Base-by-base conservation (phyloP, 2,888 invertebrate genomes). In the Petrophora chlorosata region DNA sequence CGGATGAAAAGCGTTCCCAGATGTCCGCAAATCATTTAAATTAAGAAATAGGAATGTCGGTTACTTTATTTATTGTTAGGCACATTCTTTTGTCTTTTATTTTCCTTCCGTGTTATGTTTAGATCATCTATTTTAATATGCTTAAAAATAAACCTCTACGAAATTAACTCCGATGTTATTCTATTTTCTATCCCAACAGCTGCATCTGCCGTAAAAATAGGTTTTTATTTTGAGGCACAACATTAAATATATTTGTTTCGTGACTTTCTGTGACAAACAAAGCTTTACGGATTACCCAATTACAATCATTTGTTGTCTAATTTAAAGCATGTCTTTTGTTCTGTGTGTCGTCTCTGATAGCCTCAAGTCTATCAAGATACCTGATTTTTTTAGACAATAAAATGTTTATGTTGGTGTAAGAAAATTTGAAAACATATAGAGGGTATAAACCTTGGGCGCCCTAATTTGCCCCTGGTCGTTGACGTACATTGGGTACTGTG, bases 391-490 rank as follows among this genome's bases (percentile, higher is more conserved):
- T n/a, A n/a, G n/a, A n/a, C n/a, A n/a, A n/a, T n/a, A n/a, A n/a
- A n/a, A n/a, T n/a, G n/a, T n/a, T n/a, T n/a, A n/a, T n/a, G n/a
- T n/a, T n/a, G n/a, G n/a, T 5, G 16, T 3, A 28, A 17, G 19
- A 15, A 3, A 9, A 13, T 22, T 12, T 12, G 8, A 19, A 19
- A 19, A 19, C 5, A 9, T 13, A 3, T 8, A n/a, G 16, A 5
- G 26, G 15, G 8, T 10, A 32, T n/a, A 63, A 68, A n/a, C 73
- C 74, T 71, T 66, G 56, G 36, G 42, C 22, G 23, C 14, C 54
- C 39, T 59, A 81, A 73, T 85, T 43, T 58, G 84, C 65, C 85
- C 76, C 88, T 87, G 86, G 65, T 38, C 59, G 38, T 39, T 79
- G 79, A 77, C 80, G 82, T 63, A 57, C 55, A 51, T 45, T 52